Conservation (phyloP, 1,140 invertebrate species). For the Cyclargus thomasi region DNA sequence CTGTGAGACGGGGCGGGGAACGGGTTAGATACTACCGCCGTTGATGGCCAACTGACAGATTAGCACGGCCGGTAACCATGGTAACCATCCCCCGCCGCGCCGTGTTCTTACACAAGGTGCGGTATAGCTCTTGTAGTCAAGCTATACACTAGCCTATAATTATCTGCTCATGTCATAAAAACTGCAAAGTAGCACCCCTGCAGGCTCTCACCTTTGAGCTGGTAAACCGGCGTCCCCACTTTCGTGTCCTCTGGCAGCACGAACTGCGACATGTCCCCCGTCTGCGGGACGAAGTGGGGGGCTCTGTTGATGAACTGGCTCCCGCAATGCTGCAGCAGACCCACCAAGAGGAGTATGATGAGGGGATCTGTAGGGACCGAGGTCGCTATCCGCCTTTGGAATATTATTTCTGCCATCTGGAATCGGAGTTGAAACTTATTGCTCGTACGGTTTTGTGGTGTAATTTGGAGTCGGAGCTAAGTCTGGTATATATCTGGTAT, state of each 20-base stretch:
- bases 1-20: too few relatives aligned
- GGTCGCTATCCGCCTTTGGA: constrained; percentile 48
- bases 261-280: constrained; percentile 85
- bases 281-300: constrained; percentile 83
- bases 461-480: too few relatives aligned
- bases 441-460: too few relatives aligned
- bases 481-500: too few relatives aligned
- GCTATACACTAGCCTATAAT: too few relatives aligned
- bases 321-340: constrained; percentile 32
- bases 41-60: too few relatives aligned
- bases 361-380: constrained; percentile 44
- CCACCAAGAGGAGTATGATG: constrained; percentile 45
- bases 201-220: constrained; percentile 75
- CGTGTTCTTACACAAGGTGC: too few relatives aligned
- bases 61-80: too few relatives aligned
- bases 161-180: too few relatives aligned
- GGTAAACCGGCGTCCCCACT: constrained; percentile 85
- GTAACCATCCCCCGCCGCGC: too few relatives aligned
- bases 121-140: too few relatives aligned
- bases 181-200: neutral
- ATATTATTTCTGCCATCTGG: constrained; percentile 64
- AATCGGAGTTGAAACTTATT: constrained; percentile 18
- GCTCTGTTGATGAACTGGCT: constrained; percentile 78
- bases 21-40: too few relatives aligned
- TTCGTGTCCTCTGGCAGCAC: constrained; percentile 84